Conservation (phyloP, 2,888 invertebrate species). For the Tachina grossa region DNA sequence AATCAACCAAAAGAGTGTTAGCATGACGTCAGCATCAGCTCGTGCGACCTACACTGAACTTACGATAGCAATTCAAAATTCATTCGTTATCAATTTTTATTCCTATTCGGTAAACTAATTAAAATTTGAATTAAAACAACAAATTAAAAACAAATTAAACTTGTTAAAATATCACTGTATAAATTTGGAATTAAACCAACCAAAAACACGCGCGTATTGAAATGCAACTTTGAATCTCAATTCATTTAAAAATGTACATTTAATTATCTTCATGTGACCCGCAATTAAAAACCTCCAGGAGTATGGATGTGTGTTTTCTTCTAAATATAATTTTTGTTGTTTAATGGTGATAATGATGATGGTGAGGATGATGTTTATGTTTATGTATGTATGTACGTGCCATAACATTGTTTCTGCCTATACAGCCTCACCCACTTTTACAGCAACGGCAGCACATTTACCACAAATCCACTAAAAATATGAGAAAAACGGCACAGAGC, state of each 20-base stretch:
- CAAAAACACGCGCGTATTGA: conserved; percentile 27
- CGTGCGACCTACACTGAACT: too few species aligned
- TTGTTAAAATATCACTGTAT: background rate
- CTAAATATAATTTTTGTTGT: conserved; percentile 12
- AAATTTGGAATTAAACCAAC: conserved; percentile 33
- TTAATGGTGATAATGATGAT: conserved; percentile 14
- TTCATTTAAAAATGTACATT: conserved; percentile 65
- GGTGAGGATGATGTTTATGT: background rate
- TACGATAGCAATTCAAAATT: too few species aligned
- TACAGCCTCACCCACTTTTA: conserved; percentile 43
- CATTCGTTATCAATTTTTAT: too few species aligned
- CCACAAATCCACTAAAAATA: conserved; percentile 28
- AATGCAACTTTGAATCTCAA: conserved; percentile 50
- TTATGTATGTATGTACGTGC: background rate
- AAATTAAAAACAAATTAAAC: conserved; percentile 12
- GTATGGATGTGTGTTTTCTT: conserved; percentile 6
- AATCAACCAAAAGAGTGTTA: too few species aligned
- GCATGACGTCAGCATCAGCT: too few species aligned
- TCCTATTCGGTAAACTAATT: background rate
- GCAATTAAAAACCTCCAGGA: conserved; percentile 61
- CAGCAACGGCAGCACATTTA: conserved; percentile 32
- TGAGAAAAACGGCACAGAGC: conserved; percentile 1
- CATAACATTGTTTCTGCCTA: conserved; percentile 20
- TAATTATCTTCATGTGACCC: conserved; percentile 64
- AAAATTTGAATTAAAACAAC: conserved; percentile 6